Percentiles rank a stretch among this genome's conserved stretches.
Evolutionary conservation across 1,140 invertebrate species (phyloP).

Genomic region (Drosophila nannoptera): DNA sequence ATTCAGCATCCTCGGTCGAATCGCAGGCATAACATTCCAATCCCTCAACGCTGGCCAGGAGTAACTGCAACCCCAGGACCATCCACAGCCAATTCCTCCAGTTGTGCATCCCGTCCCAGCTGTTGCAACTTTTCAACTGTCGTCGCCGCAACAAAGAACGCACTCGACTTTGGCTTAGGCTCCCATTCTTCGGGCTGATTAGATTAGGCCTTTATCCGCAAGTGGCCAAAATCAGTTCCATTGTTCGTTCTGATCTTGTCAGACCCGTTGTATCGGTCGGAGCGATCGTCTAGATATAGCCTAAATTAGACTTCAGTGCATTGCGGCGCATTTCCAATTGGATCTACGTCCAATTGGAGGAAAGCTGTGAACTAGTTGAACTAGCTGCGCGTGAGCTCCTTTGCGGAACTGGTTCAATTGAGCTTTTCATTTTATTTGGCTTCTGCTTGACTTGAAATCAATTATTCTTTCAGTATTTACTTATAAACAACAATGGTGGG

Average conservation of each 20-base stretch:
- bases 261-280: neutral
- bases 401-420: no score
- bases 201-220: conserved; percentile 14
- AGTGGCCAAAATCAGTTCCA: conserved; percentile 22
- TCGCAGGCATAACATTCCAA: conserved; percentile 72
- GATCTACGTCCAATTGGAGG: no score
- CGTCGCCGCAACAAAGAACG: neutral
- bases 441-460: no score
- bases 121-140: conserved; percentile 6
- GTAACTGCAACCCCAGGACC: neutral
- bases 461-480: no score
- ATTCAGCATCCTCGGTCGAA: conserved; percentile 61
- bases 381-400: no score
- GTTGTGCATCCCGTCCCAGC: conserved; percentile 2
- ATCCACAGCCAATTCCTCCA: neutral
- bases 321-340: no score
- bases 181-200: neutral
- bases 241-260: neutral
- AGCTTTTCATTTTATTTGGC: no score
- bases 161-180: neutral
- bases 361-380: no score
- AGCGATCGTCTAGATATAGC: neutral
- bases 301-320: no score
- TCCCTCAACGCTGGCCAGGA: neutral
- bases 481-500: no score